Conservation (phyloP, 2,888 invertebrate genomes). For the Ecliptopera silaceata region DNA sequence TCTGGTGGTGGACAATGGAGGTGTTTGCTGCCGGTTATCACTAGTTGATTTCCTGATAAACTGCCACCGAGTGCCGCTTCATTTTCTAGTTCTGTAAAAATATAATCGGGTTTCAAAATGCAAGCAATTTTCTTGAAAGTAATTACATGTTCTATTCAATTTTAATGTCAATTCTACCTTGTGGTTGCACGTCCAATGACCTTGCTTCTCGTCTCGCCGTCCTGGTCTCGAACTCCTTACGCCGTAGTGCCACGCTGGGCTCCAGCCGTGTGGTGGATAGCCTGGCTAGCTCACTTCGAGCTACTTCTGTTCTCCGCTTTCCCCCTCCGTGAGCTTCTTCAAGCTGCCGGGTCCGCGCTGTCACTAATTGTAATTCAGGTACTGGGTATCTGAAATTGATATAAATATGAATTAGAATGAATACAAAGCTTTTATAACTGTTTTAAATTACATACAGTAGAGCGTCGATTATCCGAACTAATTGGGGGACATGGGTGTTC, state of each 20-base stretch:
- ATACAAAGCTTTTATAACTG: too few relatives aligned
- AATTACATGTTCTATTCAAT: background rate
- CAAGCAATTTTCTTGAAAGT: background rate
- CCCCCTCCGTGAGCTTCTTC: conserved; percentile 86
- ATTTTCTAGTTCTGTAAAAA: conserved; percentile 74
- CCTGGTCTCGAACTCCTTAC: conserved; percentile 88
- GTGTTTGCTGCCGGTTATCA: conserved; percentile 90
- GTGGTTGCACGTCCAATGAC: conserved; percentile 75
- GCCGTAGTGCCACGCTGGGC: conserved; percentile 88
- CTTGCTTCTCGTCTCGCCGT: conserved; percentile 67
- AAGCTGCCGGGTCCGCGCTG: conserved; percentile 88
- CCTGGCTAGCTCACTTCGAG: conserved; percentile 86
- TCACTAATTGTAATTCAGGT: conserved; percentile 86
- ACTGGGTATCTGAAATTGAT: conserved; percentile 64
- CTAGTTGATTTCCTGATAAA: conserved; percentile 89
- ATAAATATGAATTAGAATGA: background rate
- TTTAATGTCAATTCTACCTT: conserved; percentile 30
- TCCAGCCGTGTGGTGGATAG: conserved; percentile 86
- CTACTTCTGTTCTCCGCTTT: conserved; percentile 85
- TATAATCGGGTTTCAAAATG: background rate
- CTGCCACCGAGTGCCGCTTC: conserved; percentile 77
- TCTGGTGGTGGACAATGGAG: conserved; percentile 90
- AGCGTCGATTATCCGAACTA: too few relatives aligned
- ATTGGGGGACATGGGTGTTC: too few relatives aligned
- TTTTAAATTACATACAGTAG: too few relatives aligned